These are phyloP conservation scores for Scarus forsteni DNA, from an alignment of 2,797 vertebrate genomes.

Conservation along the genomic window DNA sequence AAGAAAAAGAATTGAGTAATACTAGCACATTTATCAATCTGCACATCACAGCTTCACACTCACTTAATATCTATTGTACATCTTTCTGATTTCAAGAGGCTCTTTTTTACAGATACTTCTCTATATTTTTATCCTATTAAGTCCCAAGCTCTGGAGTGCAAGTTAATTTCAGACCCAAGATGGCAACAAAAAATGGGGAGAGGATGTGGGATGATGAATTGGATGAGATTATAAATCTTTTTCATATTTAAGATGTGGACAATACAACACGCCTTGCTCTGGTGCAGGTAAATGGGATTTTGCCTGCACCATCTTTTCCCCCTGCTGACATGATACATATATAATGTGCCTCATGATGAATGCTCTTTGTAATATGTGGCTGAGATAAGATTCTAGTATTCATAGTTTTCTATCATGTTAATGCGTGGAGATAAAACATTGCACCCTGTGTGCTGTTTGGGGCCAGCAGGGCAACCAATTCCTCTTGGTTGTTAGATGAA, in stretches of 20 bases:
- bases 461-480: conserved; percentile 84
- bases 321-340: conserved; percentile 93
- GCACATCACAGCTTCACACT: conserved; percentile 76
- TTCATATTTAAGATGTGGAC: conserved; percentile 62
- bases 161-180: conserved; percentile 77
- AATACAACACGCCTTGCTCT: conserved; percentile 70
- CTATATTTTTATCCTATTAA: conserved; percentile 76
- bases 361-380: conserved; percentile 94
- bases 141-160: conserved; percentile 60
- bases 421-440: conserved; percentile 92
- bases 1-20: conserved; percentile 83
- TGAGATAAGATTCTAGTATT: conserved; percentile 97
- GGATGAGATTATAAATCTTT: conserved; percentile 71
- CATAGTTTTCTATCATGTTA: conserved; percentile 97
- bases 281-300: conserved; percentile 88
- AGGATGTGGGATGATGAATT: conserved; percentile 28
- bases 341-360: conserved; percentile 95
- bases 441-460: conserved; percentile 86
- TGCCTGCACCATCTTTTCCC: conserved; percentile 84
- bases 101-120: conserved; percentile 61
- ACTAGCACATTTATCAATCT: conserved; percentile 82
- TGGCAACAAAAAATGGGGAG: conserved; percentile 62
- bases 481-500: conserved; percentile 83
- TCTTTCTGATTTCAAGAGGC: conserved; percentile 66
- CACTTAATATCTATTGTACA: conserved; percentile 78